phyloP scores from a whole-genome alignment of 2,797 vertebrate genomes.

The Anas bernieri region DNA sequence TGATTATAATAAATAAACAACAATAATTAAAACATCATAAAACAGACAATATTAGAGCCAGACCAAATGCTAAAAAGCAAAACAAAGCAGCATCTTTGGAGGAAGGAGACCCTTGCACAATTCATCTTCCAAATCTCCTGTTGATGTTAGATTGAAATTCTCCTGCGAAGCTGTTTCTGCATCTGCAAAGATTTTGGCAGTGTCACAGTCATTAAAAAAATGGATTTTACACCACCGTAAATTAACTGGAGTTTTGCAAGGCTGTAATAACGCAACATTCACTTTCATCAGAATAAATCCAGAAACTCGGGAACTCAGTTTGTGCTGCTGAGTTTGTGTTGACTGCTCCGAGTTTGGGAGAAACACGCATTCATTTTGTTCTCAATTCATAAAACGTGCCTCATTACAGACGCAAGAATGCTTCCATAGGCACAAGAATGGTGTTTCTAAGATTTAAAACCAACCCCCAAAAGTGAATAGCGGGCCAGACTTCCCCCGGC shows the following conservation, averaged over 20 bases:
- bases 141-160: conserved; percentile 65
- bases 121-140: conserved; percentile 70
- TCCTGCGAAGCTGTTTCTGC: conserved; percentile 58
- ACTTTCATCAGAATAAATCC: conserved; percentile 8
- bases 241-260: conserved; percentile 55
- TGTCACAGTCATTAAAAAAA: conserved; percentile 56
- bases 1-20: conserved; percentile 76
- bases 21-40: conserved; percentile 80
- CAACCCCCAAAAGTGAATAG: not conserved
- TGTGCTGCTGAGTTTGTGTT: not conserved
- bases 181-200: conserved; percentile 72
- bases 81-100: conserved; percentile 58
- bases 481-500: not conserved
- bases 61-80: conserved; percentile 57
- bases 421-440: not conserved
- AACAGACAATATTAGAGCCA: conserved; percentile 55
- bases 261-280: not conserved
- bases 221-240: conserved; percentile 40
- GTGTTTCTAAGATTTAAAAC: not conserved
- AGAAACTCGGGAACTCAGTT: not conserved
- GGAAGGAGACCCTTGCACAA: conserved; percentile 7
- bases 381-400: not conserved
- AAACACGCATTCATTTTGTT: not conserved
- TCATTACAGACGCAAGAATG: not conserved
- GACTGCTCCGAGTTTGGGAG: not conserved